A percentile compares a stretch with the other conserved stretches of the same genome.
Evolutionary conservation across 2,113 vertebrate genomes (phyloP).

Genomic region (Psittacus erithacus): DNA sequence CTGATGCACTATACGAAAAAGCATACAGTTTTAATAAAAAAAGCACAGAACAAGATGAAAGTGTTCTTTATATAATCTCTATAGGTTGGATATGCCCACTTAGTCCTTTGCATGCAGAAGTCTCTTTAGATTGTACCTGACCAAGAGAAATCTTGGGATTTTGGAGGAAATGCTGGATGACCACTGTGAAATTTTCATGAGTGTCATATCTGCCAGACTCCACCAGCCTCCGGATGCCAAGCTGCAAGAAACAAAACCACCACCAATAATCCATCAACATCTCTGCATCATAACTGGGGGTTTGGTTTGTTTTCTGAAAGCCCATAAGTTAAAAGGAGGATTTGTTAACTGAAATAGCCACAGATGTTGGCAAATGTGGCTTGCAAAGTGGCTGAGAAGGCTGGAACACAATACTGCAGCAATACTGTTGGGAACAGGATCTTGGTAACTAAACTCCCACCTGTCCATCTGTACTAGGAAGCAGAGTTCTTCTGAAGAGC

Average conservation of each 20-base stretch:
- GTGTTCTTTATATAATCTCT: not conserved
- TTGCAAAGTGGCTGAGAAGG: not conserved
- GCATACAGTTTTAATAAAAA: not conserved
- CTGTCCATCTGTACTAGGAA: not conserved
- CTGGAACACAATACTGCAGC: not conserved
- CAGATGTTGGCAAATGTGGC: not conserved
- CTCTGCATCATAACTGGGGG: not conserved
- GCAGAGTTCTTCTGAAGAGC: not conserved
- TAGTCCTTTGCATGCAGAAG: not conserved
- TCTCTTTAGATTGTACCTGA: conserved; percentile 68
- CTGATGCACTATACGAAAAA: not conserved
- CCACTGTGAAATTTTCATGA: conserved; percentile 84
- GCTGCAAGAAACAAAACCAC: conserved; percentile 55
- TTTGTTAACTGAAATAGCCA: not conserved
- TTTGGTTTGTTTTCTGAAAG: not conserved
- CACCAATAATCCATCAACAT: not conserved
- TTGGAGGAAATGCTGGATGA: conserved; percentile 84
- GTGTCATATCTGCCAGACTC: conserved; percentile 85
- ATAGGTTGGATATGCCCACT: not conserved
- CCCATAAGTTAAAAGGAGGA: not conserved
- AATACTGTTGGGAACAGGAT: not conserved
- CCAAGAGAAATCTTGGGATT: conserved; percentile 64
- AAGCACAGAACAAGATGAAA: not conserved
- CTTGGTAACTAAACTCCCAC: not conserved
- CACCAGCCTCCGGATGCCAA: conserved; percentile 73